Percentiles rank a stretch among this genome's conserved stretches.
Evolutionary conservation across 30 jellyfish, hydroid and myxozoan genomes (phyloP).

Genomic region (Mastigias papua): DNA sequence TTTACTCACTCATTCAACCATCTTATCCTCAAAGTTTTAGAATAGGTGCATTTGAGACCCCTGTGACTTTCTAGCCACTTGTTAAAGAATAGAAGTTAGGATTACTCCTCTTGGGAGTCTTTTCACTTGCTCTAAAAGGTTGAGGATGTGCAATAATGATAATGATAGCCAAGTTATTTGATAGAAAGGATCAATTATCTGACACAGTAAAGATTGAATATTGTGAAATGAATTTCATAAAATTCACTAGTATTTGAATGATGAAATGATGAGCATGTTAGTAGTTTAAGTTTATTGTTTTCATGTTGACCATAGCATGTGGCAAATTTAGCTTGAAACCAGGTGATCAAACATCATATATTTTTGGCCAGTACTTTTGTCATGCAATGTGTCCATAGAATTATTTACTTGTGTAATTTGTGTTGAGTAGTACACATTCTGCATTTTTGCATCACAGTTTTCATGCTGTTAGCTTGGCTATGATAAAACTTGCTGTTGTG

Average conservation of each 20-base stretch:
- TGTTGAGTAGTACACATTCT: too few species aligned
- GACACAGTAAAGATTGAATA: not conserved
- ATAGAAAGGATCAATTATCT: not conserved
- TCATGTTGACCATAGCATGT: conserved; percentile 21
- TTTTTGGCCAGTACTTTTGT: not conserved
- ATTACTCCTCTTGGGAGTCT: not conserved
- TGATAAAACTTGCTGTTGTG: too few species aligned
- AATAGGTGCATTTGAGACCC: too few species aligned
- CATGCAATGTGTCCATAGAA: not conserved
- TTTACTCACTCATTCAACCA: too few species aligned
- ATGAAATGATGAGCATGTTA: not conserved
- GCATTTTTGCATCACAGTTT: too few species aligned
- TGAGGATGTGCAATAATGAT: too few species aligned
- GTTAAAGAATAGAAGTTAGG: not conserved
- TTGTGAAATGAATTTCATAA: not conserved
- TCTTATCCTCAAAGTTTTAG: too few species aligned
- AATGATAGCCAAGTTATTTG: too few species aligned
- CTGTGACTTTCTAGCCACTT: not conserved
- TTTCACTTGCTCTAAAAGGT: too few species aligned
- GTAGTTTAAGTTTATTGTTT: not conserved
- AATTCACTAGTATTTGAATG: not conserved
- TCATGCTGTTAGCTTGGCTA: too few species aligned
- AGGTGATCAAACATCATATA: not conserved
- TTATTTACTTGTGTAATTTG: not conserved
- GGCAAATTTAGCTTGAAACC: not conserved